Percentiles rank a stretch among this genome's conserved stretches.
Conservation (phyloP, 2,888 invertebrate genomes). For the Sarcophaga subvicina region DNA sequence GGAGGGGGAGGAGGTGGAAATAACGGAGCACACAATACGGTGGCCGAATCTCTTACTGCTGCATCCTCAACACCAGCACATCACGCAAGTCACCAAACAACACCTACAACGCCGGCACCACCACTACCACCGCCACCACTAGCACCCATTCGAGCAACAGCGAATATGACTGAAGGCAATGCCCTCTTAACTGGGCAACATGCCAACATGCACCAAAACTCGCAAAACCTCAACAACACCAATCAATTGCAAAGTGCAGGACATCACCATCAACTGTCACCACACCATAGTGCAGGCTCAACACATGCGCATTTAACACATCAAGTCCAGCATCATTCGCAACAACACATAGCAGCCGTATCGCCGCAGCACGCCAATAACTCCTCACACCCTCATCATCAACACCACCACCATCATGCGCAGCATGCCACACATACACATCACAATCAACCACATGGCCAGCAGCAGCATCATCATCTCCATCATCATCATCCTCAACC, state of each 20-base stretch:
- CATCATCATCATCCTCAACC: slow-evolving; percentile 64
- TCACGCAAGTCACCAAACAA: slow-evolving; percentile 63
- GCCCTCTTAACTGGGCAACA: slow-evolving; percentile 37
- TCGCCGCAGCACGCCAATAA: slow-evolving; percentile 61
- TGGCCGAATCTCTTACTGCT: slow-evolving; percentile 72
- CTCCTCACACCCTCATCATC: neutral
- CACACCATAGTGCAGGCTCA: slow-evolving; percentile 49
- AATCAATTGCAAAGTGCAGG: slow-evolving; percentile 59
- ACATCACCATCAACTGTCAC: slow-evolving; percentile 65
- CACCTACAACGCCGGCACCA: slow-evolving; percentile 63
- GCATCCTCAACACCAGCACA: slow-evolving; percentile 66
- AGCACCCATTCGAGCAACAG: slow-evolving; percentile 50
- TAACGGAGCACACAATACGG: slow-evolving; percentile 74
- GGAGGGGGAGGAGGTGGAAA: slow-evolving; percentile 61
- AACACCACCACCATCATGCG: slow-evolving; percentile 70
- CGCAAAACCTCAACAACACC: slow-evolving; percentile 53
- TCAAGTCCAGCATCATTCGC: slow-evolving; percentile 31
- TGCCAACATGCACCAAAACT: slow-evolving; percentile 57
- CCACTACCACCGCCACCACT: slow-evolving; percentile 62
- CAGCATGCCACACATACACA: neutral
- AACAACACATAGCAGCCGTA: slow-evolving; percentile 67
- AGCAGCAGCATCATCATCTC: slow-evolving; percentile 60
- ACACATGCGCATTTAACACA: slow-evolving; percentile 67
- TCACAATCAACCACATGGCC: slow-evolving; percentile 11
- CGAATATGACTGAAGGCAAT: slow-evolving; percentile 63